phyloP scores from a whole-genome alignment of 2,888 invertebrate genomes.

The Hymenopus coronatus region DNA sequence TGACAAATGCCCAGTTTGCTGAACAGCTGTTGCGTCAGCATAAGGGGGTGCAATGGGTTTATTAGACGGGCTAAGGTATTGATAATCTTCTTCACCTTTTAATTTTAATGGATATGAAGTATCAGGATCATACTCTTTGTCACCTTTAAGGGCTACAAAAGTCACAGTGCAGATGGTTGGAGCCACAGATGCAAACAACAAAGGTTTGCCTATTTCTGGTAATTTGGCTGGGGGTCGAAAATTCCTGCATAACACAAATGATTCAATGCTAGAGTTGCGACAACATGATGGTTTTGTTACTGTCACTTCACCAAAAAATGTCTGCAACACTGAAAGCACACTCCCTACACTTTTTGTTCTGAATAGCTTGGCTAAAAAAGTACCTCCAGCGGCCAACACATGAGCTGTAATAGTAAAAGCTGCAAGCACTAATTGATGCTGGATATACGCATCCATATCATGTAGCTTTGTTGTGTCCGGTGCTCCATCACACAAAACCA shows the following conservation, averaged over 20 bases:
- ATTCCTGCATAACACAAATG: slow-evolving; percentile 90
- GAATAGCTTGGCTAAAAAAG: slow-evolving; percentile 97
- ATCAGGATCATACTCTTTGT: background rate
- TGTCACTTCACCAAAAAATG: slow-evolving; percentile 86
- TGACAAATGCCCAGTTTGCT: background rate
- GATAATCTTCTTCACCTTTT: background rate
- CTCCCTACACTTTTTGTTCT: slow-evolving; percentile 89
- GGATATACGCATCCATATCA: slow-evolving; percentile 97
- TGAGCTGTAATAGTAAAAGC: slow-evolving; percentile 95
- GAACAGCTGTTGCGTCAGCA: background rate
- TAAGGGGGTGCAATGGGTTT: background rate
- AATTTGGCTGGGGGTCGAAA: slow-evolving; percentile 69
- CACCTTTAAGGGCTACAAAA: background rate
- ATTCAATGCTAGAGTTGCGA: slow-evolving; percentile 95
- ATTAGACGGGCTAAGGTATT: background rate
- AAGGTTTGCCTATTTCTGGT: background rate
- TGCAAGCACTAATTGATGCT: slow-evolving; percentile 88
- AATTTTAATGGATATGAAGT: background rate
- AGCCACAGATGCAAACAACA: background rate
- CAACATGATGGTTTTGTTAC: slow-evolving; percentile 94
- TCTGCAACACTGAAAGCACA: slow-evolving; percentile 82
- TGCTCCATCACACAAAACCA: slow-evolving; percentile 98
- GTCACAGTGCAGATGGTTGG: background rate
- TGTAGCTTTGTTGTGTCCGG: slow-evolving; percentile 97
- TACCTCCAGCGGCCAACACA: slow-evolving; percentile 80